Evolutionary conservation across 2,797 vertebrate genomes (phyloP), one percentile per base, ranked within the genome.

Genomic region (Sebastolobus alascanus): DNA sequence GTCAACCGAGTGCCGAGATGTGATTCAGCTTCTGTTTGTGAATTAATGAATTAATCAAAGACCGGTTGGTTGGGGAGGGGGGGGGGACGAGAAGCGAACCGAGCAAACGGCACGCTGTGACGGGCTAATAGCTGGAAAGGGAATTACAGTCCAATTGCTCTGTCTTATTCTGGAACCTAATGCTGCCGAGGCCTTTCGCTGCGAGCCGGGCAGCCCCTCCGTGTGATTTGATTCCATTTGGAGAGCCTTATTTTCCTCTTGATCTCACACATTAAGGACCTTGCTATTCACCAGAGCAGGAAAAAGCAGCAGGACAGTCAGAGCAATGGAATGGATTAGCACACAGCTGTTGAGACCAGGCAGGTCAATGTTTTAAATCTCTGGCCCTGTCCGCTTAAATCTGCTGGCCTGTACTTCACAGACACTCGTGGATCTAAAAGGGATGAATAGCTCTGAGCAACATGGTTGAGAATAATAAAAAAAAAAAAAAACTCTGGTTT

Each of bases 41-140:
- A 95, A 94, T 95, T 93, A 96, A 95, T 94, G 89, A 95, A 94
- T 95, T 94, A 94, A 95, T 95, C 92, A 94, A 91, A 93, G 88
- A 81, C 64, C n/a, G 78, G 67, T 86, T 72, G 87, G 85, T 81
- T 33, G 64, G 68, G 56, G 71, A 55, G 64, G 71, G 78, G 72
- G 81, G 80, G 25, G 25, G 25, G 25, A 75, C 25, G 87, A 87
- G 91, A 91, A 92, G 92, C 82, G 83, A 87, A 92, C 80, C 69
- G 81, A 90, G 88, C 85, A 70, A 83, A 89, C 55, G 54, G 87
- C 83, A 90, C 89, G 86, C 91, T 77, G 91, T 84, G 92, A 94
- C 77, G 84, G 90, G 75, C 92, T 95, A 95, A 95, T 94, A 94
- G 92, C 92, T 87, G 84, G 84, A 91, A 95, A 93, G 94, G 91